Conservation (phyloP, 2,113 vertebrate species). For the Pyrgilauda ruficollis region DNA sequence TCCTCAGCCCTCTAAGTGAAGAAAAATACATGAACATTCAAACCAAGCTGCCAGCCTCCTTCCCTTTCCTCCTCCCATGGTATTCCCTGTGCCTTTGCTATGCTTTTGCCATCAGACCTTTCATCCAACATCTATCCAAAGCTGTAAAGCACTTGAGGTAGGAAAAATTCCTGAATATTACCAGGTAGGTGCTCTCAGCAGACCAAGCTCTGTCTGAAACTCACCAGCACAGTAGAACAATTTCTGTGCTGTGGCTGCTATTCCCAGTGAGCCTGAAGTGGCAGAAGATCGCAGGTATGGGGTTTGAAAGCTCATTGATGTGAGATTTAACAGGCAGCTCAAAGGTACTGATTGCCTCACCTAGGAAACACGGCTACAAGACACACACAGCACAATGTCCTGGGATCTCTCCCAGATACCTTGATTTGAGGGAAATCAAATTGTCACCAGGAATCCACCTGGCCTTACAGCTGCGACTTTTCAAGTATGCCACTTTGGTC, state of each 20-base stretch:
- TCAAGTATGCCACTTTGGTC: background rate
- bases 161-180: background rate
- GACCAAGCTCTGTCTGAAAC: background rate
- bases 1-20: background rate
- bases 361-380: background rate
- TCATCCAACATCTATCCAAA: background rate
- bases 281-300: background rate
- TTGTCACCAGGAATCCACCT: background rate
- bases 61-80: background rate
- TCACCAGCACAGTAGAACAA: background rate
- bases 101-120: background rate
- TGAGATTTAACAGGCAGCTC: background rate
- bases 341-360: background rate
- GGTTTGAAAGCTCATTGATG: background rate
- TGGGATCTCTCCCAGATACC: background rate
- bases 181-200: background rate
- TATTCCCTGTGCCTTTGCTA: background rate
- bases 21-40: background rate
- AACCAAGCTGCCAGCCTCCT: background rate
- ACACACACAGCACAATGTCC: background rate
- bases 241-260: background rate
- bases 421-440: background rate
- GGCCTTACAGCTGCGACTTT: background rate
- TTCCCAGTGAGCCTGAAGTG: background rate
- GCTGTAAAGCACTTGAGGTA: background rate